Conservation (phyloP, 1,140 invertebrate species). For the Mesaphorura yosii region DNA sequence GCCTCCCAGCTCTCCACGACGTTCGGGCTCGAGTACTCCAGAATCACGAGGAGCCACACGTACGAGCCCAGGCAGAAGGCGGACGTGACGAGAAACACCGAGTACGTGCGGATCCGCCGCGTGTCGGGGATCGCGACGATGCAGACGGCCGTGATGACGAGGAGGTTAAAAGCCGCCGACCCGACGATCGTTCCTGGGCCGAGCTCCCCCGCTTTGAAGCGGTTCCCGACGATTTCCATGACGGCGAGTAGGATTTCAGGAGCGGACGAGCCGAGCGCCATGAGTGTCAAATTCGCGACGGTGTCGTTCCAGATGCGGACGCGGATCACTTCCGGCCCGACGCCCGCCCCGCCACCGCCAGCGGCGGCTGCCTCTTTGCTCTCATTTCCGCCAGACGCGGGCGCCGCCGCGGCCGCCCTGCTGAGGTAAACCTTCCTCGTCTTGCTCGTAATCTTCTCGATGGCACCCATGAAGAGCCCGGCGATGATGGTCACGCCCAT, state of each 20-base stretch:
- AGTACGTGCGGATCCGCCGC: conserved; percentile 37
- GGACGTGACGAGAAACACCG: conserved; percentile 46
- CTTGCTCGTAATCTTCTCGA: conserved; percentile 52
- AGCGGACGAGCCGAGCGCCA: conserved; percentile 53
- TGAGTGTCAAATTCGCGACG: conserved; percentile 54
- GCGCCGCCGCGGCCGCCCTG: conserved; percentile 63
- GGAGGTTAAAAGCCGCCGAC: conserved; percentile 52
- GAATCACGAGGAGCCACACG: conserved; percentile 42
- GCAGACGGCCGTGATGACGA: conserved; percentile 48
- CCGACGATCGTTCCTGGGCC: conserved; percentile 55
- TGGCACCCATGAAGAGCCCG: conserved; percentile 48
- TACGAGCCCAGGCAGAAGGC: conserved; percentile 49
- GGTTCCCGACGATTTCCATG: conserved; percentile 48
- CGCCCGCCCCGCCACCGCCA: background rate
- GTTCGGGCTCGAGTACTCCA: conserved; percentile 33
- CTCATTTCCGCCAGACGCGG: conserved; percentile 66
- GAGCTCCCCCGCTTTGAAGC: conserved; percentile 43
- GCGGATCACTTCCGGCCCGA: background rate
- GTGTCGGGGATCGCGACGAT: conserved; percentile 42
- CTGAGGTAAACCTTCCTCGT: conserved; percentile 42
- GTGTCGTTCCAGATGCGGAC: conserved; percentile 18
- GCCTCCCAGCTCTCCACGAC: conserved; percentile 51
- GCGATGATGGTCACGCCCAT: conserved; percentile 48
- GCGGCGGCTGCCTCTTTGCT: too few relatives aligned
- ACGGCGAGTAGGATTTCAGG: conserved; percentile 52